These are phyloP conservation scores for Stramonita haemastoma DNA, from an alignment of 2,888 invertebrate genomes.

Conservation along the genomic window DNA sequence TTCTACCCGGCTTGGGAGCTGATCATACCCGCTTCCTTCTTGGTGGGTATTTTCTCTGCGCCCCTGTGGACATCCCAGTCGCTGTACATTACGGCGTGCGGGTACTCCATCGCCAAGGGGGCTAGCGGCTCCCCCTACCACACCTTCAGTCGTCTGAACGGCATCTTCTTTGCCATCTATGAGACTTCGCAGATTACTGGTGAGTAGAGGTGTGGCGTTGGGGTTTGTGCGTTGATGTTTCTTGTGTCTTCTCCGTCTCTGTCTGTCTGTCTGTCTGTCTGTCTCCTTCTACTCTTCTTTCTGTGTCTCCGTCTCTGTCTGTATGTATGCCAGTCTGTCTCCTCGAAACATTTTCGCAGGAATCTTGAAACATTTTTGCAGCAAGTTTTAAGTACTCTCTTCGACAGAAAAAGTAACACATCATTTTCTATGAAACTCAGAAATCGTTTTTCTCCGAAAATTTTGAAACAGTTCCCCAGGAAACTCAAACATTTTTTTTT, in stretches of 20 bases:
- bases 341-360: background rate
- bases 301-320: too few relatives aligned
- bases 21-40: conserved; percentile 65
- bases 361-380: too few relatives aligned
- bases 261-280: too few relatives aligned
- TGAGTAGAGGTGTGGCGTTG: background rate
- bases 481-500: background rate
- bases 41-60: conserved; percentile 66
- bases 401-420: too few relatives aligned
- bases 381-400: too few relatives aligned
- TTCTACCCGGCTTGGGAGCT: conserved; percentile 66
- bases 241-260: background rate
- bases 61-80: conserved; percentile 72
- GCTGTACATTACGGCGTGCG: conserved; percentile 66
- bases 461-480: too few relatives aligned
- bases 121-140: conserved; percentile 54
- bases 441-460: too few relatives aligned
- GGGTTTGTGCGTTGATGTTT: background rate
- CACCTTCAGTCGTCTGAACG: conserved; percentile 64
- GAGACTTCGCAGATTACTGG: conserved; percentile 70
- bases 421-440: too few relatives aligned
- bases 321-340: too few relatives aligned
- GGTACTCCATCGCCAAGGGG: conserved; percentile 59
- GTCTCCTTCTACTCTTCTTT: too few relatives aligned
- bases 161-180: conserved; percentile 67